Conservation (phyloP, 2,113 vertebrate species). For the Pipa parva region DNA sequence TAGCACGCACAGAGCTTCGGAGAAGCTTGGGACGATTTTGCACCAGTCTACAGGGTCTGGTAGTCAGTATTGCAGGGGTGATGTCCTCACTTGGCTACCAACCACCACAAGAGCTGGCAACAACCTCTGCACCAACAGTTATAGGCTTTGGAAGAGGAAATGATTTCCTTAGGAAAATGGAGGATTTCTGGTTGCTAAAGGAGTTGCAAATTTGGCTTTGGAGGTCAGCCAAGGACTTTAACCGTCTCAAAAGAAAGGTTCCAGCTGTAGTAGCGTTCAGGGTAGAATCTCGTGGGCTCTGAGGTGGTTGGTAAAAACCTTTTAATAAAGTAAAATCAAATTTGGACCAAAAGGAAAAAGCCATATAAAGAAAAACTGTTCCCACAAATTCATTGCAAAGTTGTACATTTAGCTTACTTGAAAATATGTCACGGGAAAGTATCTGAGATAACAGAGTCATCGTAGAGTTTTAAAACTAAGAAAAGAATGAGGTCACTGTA, state of each 20-base stretch:
- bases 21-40: constrained; percentile 87
- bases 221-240: constrained; percentile 95
- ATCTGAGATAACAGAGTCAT: background rate
- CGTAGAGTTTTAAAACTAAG: background rate
- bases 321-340: background rate
- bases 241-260: constrained; percentile 85
- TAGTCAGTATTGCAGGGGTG: constrained; percentile 86
- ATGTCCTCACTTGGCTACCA: constrained; percentile 86
- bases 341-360: background rate
- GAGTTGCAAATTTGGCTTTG: constrained; percentile 96
- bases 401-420: background rate
- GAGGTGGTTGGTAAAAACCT: constrained; percentile 23
- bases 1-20: constrained; percentile 80
- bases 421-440: background rate
- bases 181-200: constrained; percentile 92
- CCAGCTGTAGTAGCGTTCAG: constrained; percentile 51
- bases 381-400: background rate
- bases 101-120: constrained; percentile 53
- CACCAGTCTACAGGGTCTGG: constrained; percentile 84
- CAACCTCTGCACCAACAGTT: constrained; percentile 42
- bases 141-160: constrained; percentile 56
- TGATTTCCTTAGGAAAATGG: constrained; percentile 91
- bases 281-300: constrained; percentile 61
- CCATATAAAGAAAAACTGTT: background rate
- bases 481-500: background rate